Conservation (phyloP, 2,888 invertebrate species). For the Thereva unica region DNA sequence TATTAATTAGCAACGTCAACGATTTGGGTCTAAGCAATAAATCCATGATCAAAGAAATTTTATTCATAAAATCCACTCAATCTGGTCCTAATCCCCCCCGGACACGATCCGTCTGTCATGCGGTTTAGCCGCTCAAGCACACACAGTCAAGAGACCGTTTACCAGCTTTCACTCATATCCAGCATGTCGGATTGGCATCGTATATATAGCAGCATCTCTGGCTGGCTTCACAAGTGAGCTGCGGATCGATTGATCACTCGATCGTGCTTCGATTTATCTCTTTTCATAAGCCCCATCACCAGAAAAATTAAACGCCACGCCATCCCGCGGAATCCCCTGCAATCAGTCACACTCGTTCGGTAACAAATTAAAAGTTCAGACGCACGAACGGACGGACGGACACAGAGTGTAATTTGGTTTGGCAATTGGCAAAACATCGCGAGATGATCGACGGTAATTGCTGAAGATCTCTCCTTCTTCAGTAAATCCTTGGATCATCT, state of each 20-base stretch:
- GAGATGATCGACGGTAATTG: slow-evolving; percentile 29
- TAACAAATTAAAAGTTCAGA: slow-evolving; percentile 7
- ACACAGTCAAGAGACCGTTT: no score
- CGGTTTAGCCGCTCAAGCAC: no score
- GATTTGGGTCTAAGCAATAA: slow-evolving; percentile 16
- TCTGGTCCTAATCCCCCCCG: slow-evolving; percentile 8
- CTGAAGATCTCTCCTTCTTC: slow-evolving; percentile 21
- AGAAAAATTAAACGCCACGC: slow-evolving; percentile 3
- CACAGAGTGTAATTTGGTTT: slow-evolving; percentile 1
- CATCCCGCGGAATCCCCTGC: neutral
- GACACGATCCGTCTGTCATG: no score
- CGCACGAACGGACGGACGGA: neutral
- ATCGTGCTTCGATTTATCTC: slow-evolving; percentile 11
- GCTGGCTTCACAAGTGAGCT: neutral
- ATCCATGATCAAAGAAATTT: slow-evolving; percentile 31
- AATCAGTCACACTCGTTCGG: slow-evolving; percentile 25
- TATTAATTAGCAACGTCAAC: slow-evolving; percentile 26
- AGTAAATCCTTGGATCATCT: neutral
- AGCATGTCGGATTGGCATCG: neutral
- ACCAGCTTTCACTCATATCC: slow-evolving; percentile 17
- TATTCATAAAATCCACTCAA: slow-evolving; percentile 21
- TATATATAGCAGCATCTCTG: neutral
- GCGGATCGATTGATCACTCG: slow-evolving; percentile 20
- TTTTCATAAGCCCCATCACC: neutral
- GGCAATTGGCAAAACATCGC: slow-evolving; percentile 22